A percentile compares a stretch with the other conserved stretches of the same genome.
Evolutionary conservation across 2,888 invertebrate genomes (phyloP).

Genomic region (Rhimphoctona megacephalus): DNA sequence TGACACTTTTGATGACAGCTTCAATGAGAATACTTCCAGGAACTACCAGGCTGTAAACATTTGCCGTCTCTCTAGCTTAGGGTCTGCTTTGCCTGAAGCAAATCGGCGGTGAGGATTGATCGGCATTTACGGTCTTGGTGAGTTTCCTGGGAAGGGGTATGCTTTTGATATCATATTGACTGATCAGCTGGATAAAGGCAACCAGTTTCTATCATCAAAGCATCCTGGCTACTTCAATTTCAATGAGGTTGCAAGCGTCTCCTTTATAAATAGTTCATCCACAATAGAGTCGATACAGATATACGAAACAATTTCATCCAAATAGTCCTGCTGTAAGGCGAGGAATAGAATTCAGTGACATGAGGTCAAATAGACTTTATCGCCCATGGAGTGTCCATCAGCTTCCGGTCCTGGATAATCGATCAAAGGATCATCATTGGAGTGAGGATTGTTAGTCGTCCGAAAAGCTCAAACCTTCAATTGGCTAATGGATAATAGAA

Average conservation of each 20-base stretch:
- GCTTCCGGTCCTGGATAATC: not conserved
- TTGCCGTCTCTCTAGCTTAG: not conserved
- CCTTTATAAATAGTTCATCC: not conserved
- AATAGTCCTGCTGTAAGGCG: not conserved
- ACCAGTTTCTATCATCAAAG: slow-evolving; percentile 6
- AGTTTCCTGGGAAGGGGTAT: not conserved
- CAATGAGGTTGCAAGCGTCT: not conserved
- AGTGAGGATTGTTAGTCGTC: not conserved
- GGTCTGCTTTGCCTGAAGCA: not conserved
- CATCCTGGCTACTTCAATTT: not conserved
- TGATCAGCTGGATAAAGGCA: not conserved
- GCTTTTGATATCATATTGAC: slow-evolving; percentile 1
- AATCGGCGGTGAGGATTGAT: slow-evolving; percentile 14
- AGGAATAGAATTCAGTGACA: not conserved
- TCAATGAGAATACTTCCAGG: not conserved
- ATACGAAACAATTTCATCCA: not conserved
- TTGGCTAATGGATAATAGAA: slow-evolving; percentile 45
- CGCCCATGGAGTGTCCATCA: not conserved
- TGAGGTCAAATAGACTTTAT: not conserved
- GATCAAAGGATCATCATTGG: not conserved
- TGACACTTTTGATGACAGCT: not conserved
- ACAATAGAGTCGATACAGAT: not conserved
- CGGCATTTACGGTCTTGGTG: slow-evolving; percentile 10
- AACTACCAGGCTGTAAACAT: not conserved
- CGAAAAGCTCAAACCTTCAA: slow-evolving; percentile 20